A percentile compares a stretch with the other conserved stretches of the same genome.
These are phyloP conservation scores for Barypeithes pellucidus DNA, from an alignment of 2,888 invertebrate species.

Conservation along the genomic window DNA sequence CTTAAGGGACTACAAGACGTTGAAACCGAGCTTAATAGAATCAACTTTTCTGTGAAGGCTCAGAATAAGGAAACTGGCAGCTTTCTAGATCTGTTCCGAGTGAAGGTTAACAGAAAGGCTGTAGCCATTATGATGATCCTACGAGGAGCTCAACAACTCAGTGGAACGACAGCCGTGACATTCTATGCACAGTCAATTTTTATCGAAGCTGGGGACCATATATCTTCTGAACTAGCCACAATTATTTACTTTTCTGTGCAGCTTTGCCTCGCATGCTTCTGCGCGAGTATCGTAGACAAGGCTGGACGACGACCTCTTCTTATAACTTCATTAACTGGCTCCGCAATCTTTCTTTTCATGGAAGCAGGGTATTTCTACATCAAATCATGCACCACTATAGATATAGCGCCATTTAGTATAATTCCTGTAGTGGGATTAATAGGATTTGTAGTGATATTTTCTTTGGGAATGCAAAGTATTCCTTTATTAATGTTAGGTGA, in stretches of 20 bases:
- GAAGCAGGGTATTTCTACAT: slow-evolving; percentile 71
- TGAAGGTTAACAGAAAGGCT: slow-evolving; percentile 77
- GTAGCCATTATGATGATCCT: slow-evolving; percentile 77
- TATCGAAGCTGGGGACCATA: slow-evolving; percentile 67
- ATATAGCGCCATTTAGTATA: slow-evolving; percentile 66
- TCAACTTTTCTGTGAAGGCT: slow-evolving; percentile 64
- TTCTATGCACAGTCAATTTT: slow-evolving; percentile 76
- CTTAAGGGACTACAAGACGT: slow-evolving; percentile 72
- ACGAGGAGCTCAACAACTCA: slow-evolving; percentile 73
- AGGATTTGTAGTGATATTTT: slow-evolving; percentile 71
- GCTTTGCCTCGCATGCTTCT: slow-evolving; percentile 73
- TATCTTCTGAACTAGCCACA: slow-evolving; percentile 68
- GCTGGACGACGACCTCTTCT: slow-evolving; percentile 74
- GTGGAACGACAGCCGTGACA: slow-evolving; percentile 77
- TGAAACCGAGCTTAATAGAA: slow-evolving; percentile 68
- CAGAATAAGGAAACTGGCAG: slow-evolving; percentile 73
- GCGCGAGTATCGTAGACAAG: slow-evolving; percentile 75
- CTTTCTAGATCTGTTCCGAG: slow-evolving; percentile 74
- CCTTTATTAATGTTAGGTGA: slow-evolving; percentile 73
- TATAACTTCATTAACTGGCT: slow-evolving; percentile 71
- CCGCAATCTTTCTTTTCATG: slow-evolving; percentile 68
- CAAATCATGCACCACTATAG: slow-evolving; percentile 66
- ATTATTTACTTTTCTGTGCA: slow-evolving; percentile 72
- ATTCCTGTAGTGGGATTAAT: slow-evolving; percentile 71
- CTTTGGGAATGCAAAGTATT: slow-evolving; percentile 73